Evolutionary conservation across 1,140 invertebrate genomes (phyloP), one percentile per base, ranked within the genome.

Genomic region (Anadara kagoshimensis): DNA sequence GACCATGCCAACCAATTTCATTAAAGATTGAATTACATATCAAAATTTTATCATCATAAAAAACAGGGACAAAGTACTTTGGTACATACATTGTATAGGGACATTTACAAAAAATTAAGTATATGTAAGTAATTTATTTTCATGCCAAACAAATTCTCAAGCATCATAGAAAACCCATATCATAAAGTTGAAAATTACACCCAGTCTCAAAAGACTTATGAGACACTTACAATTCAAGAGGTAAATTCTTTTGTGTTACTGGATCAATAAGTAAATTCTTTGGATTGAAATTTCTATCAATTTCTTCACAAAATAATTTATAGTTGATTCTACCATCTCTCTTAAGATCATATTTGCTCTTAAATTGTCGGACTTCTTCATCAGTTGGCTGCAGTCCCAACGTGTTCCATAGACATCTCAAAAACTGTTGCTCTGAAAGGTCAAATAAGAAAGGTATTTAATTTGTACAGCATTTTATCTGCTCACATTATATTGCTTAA

Each of bases 311-410:
- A 74, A 90, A 90, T 41, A 73, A 51, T 63, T 81, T 83, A 57
- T 88, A 90, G 73, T 88, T 87, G n/a, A 90, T 80, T 62, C 73
- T 78, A 29, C 82, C 84, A 83, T 86, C 80, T 45, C 75, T 78
- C 49, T 78, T 77, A 5, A 85, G 45, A 56, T 84, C 83, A 82
- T 89, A 89, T 72, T 87, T 88, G 45, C 77, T 61, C 43, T 70
- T 73, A 3, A 90, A 57, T 10, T 76, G 44, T 53, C 79, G 66
- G 54, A 85, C 86, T 75, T 90, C 83, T 58, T 87, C 83, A 53
- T 73, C 63, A 22, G 63, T 76, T 16, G 89, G 67, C 49, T 87
- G 81, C 12, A 89, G 47, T 24, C 83, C 83, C 0, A 90, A 69
- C 29, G 87, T 86, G 68, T 85, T 79, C 82, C 86, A 88, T 18